Evolutionary conservation across 2,113 vertebrate species (phyloP), one percentile per base, ranked within the genome.

Genomic region (Neogale vison): DNA sequence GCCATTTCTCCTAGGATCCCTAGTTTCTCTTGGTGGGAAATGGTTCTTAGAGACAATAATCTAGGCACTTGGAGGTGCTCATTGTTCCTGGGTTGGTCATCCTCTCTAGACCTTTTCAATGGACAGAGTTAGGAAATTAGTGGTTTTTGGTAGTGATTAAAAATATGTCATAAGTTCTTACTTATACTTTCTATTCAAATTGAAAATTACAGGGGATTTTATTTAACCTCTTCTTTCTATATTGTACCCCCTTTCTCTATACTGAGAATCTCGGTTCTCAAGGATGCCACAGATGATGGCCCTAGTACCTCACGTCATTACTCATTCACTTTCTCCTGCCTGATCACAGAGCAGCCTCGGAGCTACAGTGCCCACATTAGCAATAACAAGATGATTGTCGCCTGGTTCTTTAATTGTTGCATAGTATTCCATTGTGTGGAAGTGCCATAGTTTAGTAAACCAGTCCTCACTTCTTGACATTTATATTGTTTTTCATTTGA

Each of bases 11-110:
- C 6, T 76, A 63, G 47, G 20, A 94, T 36, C 17, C 20, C 13
- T 57, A 15, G 1, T 55, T 95, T 50, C 34, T 61, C 45, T 63
- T 74, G 23, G 45, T 47, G 77, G 39, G 6, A 97, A 90, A 71
- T 88, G 34, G 26, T 59, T 74, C 77, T 89, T 87, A 94, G 84
- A 90, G 9, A 55, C 23, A 29, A 87, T 34, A 79, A 15, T 83
- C 21, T 59, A 26, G 26, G 42, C 61, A 61, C 47, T 90, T 57
- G 8, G 4, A 45, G 23, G 15, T 76, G 31, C 13, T 79, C 20
- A 4, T 45, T 61, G 17, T 65, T 63, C 23, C 67, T 65, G 47
- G 18, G 31, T 90, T 95, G 31, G 26, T 93, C 42, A 29, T 97
- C 24, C 10, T 42, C 81, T 85, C 59, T 52, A 10, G 7, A 13